phyloP scores from a whole-genome alignment of 2,113 vertebrate species.

The Mirza zaza region DNA sequence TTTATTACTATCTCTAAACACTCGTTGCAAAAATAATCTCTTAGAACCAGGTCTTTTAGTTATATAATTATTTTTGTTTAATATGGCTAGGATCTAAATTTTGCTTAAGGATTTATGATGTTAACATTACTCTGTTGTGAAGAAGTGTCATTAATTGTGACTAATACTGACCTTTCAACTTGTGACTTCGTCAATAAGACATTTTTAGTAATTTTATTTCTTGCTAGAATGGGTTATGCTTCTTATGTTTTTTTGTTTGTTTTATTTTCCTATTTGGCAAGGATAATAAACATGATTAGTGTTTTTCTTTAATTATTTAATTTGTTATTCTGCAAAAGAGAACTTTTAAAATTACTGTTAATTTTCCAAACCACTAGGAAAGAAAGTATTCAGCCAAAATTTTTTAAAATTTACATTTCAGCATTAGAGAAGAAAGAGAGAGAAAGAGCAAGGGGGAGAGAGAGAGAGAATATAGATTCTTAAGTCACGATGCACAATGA shows the following conservation, averaged over 20 bases:
- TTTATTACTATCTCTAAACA: slow-evolving; percentile 27
- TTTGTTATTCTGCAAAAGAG: not conserved
- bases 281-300: slow-evolving; percentile 17
- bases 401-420: not conserved
- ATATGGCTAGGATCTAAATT: slow-evolving; percentile 22
- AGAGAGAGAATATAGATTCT: not conserved
- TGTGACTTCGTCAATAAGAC: not conserved
- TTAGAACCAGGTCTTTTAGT: not conserved
- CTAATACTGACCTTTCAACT: slow-evolving; percentile 47
- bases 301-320: not conserved
- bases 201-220: slow-evolving; percentile 32
- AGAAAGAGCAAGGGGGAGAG: no score
- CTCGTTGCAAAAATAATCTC: not conserved
- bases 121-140: slow-evolving; percentile 54
- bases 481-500: not conserved
- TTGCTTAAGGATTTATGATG: not conserved
- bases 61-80: slow-evolving; percentile 46
- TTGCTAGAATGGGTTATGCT: not conserved
- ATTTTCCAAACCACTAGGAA: not conserved
- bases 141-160: slow-evolving; percentile 42
- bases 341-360: not conserved
- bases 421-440: not conserved
- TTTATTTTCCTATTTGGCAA: not conserved
- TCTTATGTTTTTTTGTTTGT: not conserved
- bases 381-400: not conserved